Evolutionary conservation across 2,113 vertebrate species (phyloP), one percentile per base, ranked within the genome.

Genomic region (Bubo blakistoni): DNA sequence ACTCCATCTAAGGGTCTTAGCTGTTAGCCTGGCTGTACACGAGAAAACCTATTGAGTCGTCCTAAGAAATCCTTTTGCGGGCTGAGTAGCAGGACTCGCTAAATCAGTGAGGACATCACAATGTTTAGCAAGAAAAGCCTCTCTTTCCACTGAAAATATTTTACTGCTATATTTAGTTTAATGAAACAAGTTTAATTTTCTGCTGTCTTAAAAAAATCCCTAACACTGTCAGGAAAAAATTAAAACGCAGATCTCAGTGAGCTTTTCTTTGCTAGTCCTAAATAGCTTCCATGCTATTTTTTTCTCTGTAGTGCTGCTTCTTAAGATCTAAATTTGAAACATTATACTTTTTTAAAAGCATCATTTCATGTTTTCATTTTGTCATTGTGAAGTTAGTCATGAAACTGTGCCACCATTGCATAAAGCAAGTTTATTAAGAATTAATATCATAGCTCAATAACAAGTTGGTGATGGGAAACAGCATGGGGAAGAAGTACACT

Each of bases 1-100:
- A 67, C 59, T 86, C 71, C 81, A 88, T 96, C 89, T 94, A 51
- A 88, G 94, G 81, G 95, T 91, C 89, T 92, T 87, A 81, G 73
- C 73, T 62, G 20, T 93, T 90, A 92, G 89, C 47, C 46, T 2
- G 2, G 30, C 71, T 83, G n/a, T 49, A 40, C 16, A 20, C 0
- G 6, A 67, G 66, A 46, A 86, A 83, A 81, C 63, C 36, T 87
- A 67, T 46, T 77, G 87, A 62, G 55, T 73, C 1, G 7, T 90
- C 81, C 49, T 87, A 74, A 88, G 91, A 95, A 94, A 63, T 79
- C 76, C 73, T 72, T 95, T 55, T 77, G 34, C 49, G 51, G 36
- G 22, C 76, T 81, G 55, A 92, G 77, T 26, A 86, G 74, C 74
- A 74, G 80, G 62, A 71, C 49, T 88, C 58, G 38, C 61, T 67